Evolutionary conservation across 2,797 vertebrate genomes (phyloP), one percentile per base, ranked within the genome.

Genomic region (Somateria mollissima): DNA sequence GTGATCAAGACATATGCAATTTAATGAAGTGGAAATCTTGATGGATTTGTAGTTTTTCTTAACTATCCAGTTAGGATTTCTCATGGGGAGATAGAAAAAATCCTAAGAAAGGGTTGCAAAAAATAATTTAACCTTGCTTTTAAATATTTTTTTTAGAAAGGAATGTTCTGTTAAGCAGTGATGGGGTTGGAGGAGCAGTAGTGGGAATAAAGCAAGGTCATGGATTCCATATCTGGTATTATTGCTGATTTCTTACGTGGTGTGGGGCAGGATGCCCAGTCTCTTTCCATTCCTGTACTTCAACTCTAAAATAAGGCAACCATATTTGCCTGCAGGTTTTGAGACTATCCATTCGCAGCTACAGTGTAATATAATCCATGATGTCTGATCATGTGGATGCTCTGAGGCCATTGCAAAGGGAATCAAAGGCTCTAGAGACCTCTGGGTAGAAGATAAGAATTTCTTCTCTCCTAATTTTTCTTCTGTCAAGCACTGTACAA

Each of bases 361-460:
- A 49, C 4, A 4, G 70, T 76, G 77, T 66, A 76, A 76, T 73
- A 28, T 88, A 90, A 67, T 84, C 70, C 56, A 66, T 22, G 45
- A 91, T 88, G 77, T 92, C 64, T 49, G 81, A 72, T 84, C 56
- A 49, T 8, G 10, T 79, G 71, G 51, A 79, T 82, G 11, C 60
- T 95, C 51, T 74, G 71, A 82, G 56, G 54, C 79, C 75, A 39
- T 78, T 92, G 74, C 30, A 94, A 67, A 77, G 69, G 74, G 84
- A 89, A 84, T 92, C 43, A 64, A 84, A 90, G 91, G 24, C 45
- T 95, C 84, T 43, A 60, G 89, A 95, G 91, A 78, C 47, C 32
- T 78, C 74, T 84, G 24, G 30, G 66, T 15, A 57, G 77, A 86
- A 87, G 62, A 58, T 60, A 66, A 92, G 41, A 82, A 76, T 93